A percentile compares a stretch with the other conserved stretches of the same genome.
Evolutionary conservation across 2,797 vertebrate genomes (phyloP).

Genomic region (Pangasius sanitwongsei): DNA sequence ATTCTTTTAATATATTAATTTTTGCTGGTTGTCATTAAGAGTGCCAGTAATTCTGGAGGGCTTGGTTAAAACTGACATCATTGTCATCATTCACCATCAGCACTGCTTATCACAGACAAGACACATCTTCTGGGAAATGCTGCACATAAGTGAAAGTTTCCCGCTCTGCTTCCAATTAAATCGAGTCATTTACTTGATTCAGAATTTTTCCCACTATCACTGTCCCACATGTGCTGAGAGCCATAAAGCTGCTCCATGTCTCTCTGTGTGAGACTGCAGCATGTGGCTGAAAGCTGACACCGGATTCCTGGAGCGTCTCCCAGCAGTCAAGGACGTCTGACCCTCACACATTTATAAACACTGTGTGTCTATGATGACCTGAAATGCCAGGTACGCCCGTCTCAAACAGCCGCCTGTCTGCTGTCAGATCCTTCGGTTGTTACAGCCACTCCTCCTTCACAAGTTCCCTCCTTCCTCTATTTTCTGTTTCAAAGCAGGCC

Average conservation of each 20-base stretch:
- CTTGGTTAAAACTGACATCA: background rate
- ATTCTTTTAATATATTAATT: background rate
- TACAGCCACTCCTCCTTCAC: background rate
- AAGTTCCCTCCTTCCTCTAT: background rate
- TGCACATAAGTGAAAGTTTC: constrained; percentile 1
- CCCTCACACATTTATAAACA: constrained; percentile 70
- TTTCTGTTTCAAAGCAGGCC: constrained; percentile 30
- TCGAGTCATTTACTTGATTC: constrained; percentile 13
- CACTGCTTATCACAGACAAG: background rate
- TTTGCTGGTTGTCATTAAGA: background rate
- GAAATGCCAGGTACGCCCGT: constrained; percentile 54
- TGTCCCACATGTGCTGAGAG: constrained; percentile 32
- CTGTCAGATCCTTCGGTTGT: constrained; percentile 35
- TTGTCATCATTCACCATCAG: background rate
- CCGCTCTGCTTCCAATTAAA: constrained; percentile 14
- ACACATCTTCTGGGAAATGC: constrained; percentile 19
- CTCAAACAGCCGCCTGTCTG: constrained; percentile 38
- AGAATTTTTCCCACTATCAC: constrained; percentile 12
- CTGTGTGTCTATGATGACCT: constrained; percentile 61
- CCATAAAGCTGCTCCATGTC: constrained; percentile 36
- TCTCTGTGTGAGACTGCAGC: constrained; percentile 66
- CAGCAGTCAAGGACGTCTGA: constrained; percentile 73
- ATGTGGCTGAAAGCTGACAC: constrained; percentile 73
- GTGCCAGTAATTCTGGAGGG: background rate
- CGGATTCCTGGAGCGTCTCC: constrained; percentile 72